Conservation (phyloP, 2,113 vertebrate species). For the Melanerpes formicivorus region DNA sequence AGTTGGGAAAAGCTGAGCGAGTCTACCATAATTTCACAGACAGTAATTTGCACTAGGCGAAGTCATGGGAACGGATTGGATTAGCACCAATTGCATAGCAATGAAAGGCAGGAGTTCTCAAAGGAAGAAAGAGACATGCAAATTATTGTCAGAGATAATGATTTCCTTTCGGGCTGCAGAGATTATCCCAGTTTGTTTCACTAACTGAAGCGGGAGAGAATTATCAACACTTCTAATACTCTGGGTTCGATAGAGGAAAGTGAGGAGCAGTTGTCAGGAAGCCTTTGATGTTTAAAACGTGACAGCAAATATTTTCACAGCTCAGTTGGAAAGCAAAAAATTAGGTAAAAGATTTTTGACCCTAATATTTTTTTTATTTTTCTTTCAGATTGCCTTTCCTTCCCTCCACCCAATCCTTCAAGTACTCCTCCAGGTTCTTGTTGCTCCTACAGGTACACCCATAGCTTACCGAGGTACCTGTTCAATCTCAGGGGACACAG, state of each 20-base stretch:
- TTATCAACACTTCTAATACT: neutral
- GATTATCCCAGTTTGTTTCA: neutral
- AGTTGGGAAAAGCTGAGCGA: neutral
- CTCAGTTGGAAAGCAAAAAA: neutral
- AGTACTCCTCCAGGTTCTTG: neutral
- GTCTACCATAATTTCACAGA: neutral
- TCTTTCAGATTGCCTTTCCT: neutral
- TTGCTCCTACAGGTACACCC: neutral
- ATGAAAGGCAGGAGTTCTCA: neutral
- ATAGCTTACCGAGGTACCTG: neutral
- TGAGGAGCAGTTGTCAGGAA: neutral
- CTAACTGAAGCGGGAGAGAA: neutral
- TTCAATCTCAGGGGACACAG: too few relatives aligned
- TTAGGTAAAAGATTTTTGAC: neutral
- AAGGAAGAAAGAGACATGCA: neutral
- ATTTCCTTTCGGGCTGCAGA: neutral
- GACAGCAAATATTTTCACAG: neutral
- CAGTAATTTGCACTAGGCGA: neutral
- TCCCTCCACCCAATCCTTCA: too few relatives aligned
- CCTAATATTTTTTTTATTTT: neutral
- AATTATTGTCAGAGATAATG: neutral
- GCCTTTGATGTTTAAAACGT: neutral
- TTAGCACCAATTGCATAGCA: slow-evolving; percentile 7
- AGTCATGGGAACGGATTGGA: slow-evolving; percentile 1
- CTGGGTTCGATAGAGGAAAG: neutral